Conservation (phyloP, 2,113 vertebrate genomes). For the Notiomystis cincta region DNA sequence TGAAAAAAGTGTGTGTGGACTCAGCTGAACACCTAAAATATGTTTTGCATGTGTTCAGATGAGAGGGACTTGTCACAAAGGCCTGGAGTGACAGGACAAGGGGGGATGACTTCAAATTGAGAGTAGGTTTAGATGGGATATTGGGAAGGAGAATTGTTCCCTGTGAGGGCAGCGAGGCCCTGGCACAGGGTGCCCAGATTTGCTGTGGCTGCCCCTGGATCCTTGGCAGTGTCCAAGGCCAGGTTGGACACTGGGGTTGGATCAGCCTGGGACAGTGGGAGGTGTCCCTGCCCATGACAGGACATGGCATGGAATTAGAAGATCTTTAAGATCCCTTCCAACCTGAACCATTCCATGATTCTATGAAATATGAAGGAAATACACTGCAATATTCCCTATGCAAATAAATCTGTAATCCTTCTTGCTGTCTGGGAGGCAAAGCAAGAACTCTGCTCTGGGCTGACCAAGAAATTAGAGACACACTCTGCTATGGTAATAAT, state of each 20-base stretch:
- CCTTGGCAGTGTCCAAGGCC: not conserved
- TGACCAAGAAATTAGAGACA: not conserved
- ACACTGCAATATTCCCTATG: not conserved
- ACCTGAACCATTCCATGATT: not conserved
- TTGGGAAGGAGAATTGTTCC: not conserved
- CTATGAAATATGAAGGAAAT: not conserved
- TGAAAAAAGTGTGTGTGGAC: not conserved
- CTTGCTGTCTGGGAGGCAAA: not conserved
- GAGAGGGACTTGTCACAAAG: not conserved
- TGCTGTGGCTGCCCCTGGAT: not conserved
- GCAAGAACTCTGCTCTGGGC: not conserved
- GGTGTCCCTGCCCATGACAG: not conserved
- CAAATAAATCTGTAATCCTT: not conserved
- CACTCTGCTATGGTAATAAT: not conserved
- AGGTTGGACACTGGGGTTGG: rapidly evolving
- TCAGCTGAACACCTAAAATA: not conserved
- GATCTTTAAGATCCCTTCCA: not conserved
- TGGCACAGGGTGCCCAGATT: not conserved
- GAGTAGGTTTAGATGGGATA: rapidly evolving
- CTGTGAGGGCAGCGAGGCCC: rapidly evolving
- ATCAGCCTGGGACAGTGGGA: not conserved
- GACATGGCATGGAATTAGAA: too few relatives aligned
- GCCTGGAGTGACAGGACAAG: not conserved
- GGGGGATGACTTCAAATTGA: not conserved
- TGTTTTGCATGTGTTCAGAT: not conserved